These are phyloP conservation scores for Zygogramma bicolorata DNA, from an alignment of 2,888 invertebrate genomes.

Conservation along the genomic window DNA sequence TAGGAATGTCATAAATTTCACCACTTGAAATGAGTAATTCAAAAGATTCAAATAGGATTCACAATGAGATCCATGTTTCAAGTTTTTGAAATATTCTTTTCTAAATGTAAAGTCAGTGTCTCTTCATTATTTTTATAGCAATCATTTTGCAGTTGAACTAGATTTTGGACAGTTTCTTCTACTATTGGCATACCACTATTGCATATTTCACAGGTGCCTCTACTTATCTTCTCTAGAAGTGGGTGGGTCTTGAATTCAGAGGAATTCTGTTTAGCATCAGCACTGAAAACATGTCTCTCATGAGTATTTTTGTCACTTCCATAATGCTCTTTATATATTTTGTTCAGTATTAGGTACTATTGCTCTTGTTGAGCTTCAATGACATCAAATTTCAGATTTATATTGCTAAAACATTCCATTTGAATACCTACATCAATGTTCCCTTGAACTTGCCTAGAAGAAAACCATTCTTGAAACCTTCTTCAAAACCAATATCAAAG, in stretches of 20 bases:
- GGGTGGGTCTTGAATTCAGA: constrained; percentile 26
- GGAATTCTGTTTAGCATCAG: constrained; percentile 25
- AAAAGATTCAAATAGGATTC: background rate
- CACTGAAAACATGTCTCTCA: constrained; percentile 27
- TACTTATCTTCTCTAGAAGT: constrained; percentile 33
- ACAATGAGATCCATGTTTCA: background rate
- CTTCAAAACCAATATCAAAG: constrained; percentile 78
- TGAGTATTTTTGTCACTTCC: background rate
- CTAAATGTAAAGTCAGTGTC: constrained; percentile 14
- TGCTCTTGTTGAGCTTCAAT: no score
- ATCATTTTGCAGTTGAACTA: constrained; percentile 24
- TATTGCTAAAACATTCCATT: background rate
- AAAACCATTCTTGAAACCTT: constrained; percentile 75
- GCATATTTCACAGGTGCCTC: constrained; percentile 43
- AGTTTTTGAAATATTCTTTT: background rate
- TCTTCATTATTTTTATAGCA: background rate
- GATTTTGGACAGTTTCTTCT: constrained; percentile 27
- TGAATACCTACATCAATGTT: constrained; percentile 52
- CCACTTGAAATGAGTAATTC: no score
- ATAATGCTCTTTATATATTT: no score
- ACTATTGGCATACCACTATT: constrained; percentile 21
- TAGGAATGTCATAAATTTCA: no score
- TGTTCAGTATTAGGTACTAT: no score
- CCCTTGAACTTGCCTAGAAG: constrained; percentile 70
- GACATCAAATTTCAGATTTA: no score